Evolutionary conservation across 2,113 vertebrate species (phyloP).

Genomic region (Ptychochromis oligacanthus): DNA sequence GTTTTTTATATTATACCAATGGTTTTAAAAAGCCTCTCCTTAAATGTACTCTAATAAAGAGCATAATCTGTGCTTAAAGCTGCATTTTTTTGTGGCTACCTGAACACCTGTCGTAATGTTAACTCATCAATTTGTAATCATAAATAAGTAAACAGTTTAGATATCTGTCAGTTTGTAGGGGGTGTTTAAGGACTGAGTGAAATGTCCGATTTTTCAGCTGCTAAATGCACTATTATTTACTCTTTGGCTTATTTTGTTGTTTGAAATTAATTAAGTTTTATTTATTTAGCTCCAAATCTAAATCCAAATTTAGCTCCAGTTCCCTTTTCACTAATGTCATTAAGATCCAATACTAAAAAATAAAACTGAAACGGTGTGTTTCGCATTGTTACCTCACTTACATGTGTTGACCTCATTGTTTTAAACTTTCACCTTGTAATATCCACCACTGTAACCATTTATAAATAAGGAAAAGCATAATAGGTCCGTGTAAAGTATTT

Average conservation of each 20-base stretch:
- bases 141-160: not conserved
- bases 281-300: too few relatives aligned
- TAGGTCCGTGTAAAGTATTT: not conserved
- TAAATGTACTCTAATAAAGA: not conserved
- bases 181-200: too few relatives aligned
- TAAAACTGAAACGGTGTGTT: too few relatives aligned
- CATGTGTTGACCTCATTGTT: not conserved
- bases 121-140: not conserved
- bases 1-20: not conserved
- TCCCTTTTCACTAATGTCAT: too few relatives aligned
- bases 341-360: too few relatives aligned
- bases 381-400: too few relatives aligned
- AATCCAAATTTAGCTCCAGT: too few relatives aligned
- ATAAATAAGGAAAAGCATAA: slow-evolving; percentile 1
- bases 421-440: not conserved
- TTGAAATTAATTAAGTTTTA: too few relatives aligned
- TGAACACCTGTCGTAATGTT: not conserved
- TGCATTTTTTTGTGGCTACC: not conserved
- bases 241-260: not conserved
- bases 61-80: not conserved
- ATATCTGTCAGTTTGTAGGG: too few relatives aligned
- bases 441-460: not conserved
- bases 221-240: too few relatives aligned
- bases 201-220: too few relatives aligned
- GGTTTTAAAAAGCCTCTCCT: not conserved